These are phyloP conservation scores for Numenius arquata DNA, from an alignment of 2,113 vertebrate species.

Conservation along the genomic window DNA sequence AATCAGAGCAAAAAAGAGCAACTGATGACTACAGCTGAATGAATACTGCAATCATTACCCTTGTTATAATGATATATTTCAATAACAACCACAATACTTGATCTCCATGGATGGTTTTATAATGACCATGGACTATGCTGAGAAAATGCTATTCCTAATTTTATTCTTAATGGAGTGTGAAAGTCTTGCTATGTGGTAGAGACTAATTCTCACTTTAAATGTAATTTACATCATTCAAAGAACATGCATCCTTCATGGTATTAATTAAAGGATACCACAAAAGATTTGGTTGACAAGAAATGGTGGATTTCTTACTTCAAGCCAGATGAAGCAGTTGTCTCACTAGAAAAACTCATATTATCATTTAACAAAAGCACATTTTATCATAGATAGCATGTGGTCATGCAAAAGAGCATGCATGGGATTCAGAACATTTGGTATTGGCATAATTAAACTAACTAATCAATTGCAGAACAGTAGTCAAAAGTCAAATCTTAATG, in stretches of 20 bases:
- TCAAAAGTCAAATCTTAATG: constrained; percentile 59
- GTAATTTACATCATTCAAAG: constrained; percentile 35
- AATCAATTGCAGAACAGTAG: constrained; percentile 35
- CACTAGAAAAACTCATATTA: neutral
- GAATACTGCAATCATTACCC: constrained; percentile 44
- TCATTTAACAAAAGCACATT: neutral
- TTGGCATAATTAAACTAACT: constrained; percentile 34
- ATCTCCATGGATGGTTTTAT: constrained; percentile 6
- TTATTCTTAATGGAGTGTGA: constrained; percentile 54
- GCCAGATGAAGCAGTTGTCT: neutral
- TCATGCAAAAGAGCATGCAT: neutral
- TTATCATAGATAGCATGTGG: neutral
- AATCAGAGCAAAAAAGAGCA: neutral
- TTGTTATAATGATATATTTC: constrained; percentile 52
- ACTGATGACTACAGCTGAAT: constrained; percentile 23
- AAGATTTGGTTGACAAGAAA: neutral
- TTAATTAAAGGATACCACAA: neutral
- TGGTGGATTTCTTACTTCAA: neutral
- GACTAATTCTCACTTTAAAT: constrained; percentile 11
- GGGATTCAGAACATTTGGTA: constrained; percentile 1
- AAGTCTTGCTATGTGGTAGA: constrained; percentile 15
- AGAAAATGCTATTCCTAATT: constrained; percentile 48
- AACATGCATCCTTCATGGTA: constrained; percentile 11
- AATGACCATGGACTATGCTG: constrained; percentile 23
- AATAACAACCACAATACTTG: constrained; percentile 30